These are phyloP conservation scores for Agonopterix alstromeriana DNA, from an alignment of 2,888 invertebrate species.

Conservation along the genomic window DNA sequence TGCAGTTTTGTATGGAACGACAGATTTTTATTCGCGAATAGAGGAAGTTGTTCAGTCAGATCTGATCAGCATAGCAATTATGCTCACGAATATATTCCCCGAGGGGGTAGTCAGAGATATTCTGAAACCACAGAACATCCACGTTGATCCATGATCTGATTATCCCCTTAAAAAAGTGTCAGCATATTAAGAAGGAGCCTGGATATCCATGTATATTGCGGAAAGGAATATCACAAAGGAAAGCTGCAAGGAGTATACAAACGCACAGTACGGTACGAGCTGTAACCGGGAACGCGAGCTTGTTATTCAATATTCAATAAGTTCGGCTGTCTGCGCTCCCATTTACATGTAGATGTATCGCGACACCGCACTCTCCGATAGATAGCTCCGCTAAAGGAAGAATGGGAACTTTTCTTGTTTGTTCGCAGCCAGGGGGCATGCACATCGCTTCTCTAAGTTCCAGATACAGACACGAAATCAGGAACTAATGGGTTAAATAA, in stretches of 20 bases:
- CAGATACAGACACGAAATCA: not conserved
- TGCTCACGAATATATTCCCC: too few species aligned
- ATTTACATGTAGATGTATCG: slow-evolving; percentile 11
- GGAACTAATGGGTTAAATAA: too few species aligned
- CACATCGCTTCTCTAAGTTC: slow-evolving; percentile 1
- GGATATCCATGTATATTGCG: not conserved
- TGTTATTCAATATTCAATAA: slow-evolving; percentile 12
- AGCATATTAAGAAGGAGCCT: too few species aligned
- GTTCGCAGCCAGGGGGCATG: slow-evolving; percentile 3
- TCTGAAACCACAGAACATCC: too few species aligned
- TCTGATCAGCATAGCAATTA: too few species aligned
- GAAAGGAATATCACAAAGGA: not conserved
- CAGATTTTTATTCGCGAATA: too few species aligned
- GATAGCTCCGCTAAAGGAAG: not conserved
- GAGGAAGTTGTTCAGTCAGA: too few species aligned
- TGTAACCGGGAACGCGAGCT: slow-evolving; percentile 1
- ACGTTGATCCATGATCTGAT: too few species aligned
- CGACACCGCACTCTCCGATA: not conserved
- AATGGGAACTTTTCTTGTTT: slow-evolving; percentile 6
- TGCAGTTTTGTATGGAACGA: too few species aligned
- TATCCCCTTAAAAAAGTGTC: too few species aligned
- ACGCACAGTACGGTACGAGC: not conserved
- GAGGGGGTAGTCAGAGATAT: too few species aligned
- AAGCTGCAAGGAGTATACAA: too few species aligned
- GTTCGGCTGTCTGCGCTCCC: slow-evolving; percentile 7